Evolutionary conservation across 2,797 vertebrate species (phyloP), one percentile per base, ranked within the genome.

Genomic region (Lacerta agilis): DNA sequence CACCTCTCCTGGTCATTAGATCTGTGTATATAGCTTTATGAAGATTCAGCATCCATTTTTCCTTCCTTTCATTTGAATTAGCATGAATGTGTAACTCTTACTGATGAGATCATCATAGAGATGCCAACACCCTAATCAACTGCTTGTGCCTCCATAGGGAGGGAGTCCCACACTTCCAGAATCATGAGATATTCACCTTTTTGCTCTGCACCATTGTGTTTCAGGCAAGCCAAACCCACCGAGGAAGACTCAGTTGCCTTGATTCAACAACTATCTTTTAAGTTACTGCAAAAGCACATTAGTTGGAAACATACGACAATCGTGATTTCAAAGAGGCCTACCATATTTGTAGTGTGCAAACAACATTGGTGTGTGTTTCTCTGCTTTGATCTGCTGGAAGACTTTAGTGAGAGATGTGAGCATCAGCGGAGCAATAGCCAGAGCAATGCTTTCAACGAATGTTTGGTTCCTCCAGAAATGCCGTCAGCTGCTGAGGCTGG

Each of bases 401-500:
- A 1, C 77, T 91, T 87, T 94, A 76, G 7, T 83, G 90, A 88
- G 81, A 94, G 85, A 89, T 87, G 64, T 92, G 88, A 95, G 81
- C n/a, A 95, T 93, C 29, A 86, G 71, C 86, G 79, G 38, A 90
- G 89, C 67, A 90, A 89, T 75, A 92, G 92, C 88, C 67, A 81
- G 85, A 95, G 93, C 93, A 89, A 92, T 76, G 94, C 94, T 96
- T 92, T 45, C 80, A 90, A 87, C 38, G 93, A 93, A 89, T 84
- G 43, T 17, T 61, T 93, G 8, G 77, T 86, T 96, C 90, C 90
- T 73, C 90, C 9, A 93, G 86, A 95, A 96, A 88, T 71, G 45
- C 76, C 83, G 90, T 82, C 94, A 95, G 94, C 92, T 96, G 94
- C 92, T 95, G 81, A 93, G 84, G n/a, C 82, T 96, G 95, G 90